Evolutionary conservation across 1,140 invertebrate genomes (phyloP).

Genomic region (Neodiprion virginianus): DNA sequence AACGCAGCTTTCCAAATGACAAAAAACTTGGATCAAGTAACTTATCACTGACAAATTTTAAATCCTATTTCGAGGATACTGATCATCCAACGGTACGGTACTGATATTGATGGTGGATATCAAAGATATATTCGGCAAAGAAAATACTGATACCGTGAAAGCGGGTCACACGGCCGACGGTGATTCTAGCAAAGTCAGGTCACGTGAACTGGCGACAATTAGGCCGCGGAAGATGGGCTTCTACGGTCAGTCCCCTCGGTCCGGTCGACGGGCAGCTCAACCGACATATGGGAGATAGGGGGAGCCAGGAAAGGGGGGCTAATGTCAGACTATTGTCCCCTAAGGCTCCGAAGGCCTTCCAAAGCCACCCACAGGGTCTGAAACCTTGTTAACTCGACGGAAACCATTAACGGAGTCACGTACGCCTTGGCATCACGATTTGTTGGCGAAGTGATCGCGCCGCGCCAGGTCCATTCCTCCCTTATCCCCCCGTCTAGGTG

Average conservation of each 20-base stretch:
- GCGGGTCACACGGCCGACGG: too few species aligned
- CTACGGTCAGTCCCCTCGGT: background rate
- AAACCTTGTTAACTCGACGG: constrained; percentile 1
- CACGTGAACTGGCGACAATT: constrained; percentile 7
- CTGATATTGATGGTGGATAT: too few species aligned
- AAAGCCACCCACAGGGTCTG: background rate
- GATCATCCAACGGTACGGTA: too few species aligned
- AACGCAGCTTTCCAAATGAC: too few species aligned
- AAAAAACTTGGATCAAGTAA: too few species aligned
- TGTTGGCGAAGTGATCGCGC: background rate
- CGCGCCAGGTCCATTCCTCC: too few species aligned
- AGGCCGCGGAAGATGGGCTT: background rate
- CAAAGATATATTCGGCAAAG: too few species aligned
- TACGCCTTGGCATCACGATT: background rate
- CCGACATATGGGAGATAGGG: background rate
- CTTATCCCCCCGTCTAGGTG: background rate
- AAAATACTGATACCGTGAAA: too few species aligned
- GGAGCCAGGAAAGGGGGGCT: background rate
- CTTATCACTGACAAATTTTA: too few species aligned
- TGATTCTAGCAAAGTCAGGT: background rate
- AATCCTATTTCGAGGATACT: too few species aligned
- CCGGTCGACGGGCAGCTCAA: background rate
- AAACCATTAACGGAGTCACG: constrained; percentile 7
- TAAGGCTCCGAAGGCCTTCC: background rate
- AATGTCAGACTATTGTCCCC: background rate